Evolutionary conservation across 2,113 vertebrate species (phyloP).

Genomic region (Melozone crissalis): DNA sequence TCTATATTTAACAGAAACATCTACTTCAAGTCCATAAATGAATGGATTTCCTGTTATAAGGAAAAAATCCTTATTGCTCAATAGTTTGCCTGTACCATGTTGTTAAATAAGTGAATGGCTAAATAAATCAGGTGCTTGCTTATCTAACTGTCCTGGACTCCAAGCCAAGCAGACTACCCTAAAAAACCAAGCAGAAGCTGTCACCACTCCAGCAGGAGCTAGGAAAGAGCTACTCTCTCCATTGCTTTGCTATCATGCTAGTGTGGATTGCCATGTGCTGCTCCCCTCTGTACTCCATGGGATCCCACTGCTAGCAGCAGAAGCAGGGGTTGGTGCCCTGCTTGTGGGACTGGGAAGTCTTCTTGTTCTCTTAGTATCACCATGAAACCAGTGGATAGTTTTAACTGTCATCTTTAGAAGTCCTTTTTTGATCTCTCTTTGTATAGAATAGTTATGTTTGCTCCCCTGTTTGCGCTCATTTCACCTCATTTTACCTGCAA

Average conservation of each 20-base stretch:
- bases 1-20: background rate
- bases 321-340: background rate
- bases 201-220: background rate
- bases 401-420: background rate
- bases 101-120: background rate
- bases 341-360: background rate
- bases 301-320: background rate
- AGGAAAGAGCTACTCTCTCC: background rate
- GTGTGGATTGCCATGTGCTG: background rate
- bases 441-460: background rate
- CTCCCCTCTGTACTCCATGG: background rate
- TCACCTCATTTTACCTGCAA: background rate
- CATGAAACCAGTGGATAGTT: background rate
- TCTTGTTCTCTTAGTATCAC: background rate
- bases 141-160: background rate
- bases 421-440: background rate
- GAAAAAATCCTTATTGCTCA: background rate
- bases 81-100: background rate
- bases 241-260: fast-evolving
- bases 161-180: background rate
- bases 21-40: background rate
- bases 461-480: background rate
- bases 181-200: background rate
- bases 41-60: background rate
- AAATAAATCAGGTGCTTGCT: background rate